Conservation (phyloP, 2,113 vertebrate genomes). For the Bos taurus region DNA sequence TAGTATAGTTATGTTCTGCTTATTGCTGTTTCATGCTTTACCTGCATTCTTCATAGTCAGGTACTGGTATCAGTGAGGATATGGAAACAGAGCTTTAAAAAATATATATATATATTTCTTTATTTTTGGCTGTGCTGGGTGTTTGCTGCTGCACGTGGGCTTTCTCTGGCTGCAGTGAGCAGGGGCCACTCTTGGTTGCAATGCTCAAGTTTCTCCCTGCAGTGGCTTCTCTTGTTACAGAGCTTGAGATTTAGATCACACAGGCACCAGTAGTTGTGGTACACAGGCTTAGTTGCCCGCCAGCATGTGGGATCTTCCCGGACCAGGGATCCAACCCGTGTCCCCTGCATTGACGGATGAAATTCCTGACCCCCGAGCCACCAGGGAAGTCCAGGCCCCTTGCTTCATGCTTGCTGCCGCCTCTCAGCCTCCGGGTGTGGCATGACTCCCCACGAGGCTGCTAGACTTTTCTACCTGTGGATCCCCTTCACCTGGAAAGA, state of each 20-base stretch:
- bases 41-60: background rate
- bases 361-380: background rate
- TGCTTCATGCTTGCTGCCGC: rapidly evolving
- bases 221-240: background rate
- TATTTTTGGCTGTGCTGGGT: background rate
- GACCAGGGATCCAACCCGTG: rapidly evolving
- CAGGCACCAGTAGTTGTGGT: background rate
- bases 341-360: background rate
- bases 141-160: background rate
- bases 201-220: background rate
- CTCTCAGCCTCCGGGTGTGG: background rate
- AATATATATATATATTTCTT: rapidly evolving
- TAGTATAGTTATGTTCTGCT: background rate
- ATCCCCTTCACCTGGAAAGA: background rate
- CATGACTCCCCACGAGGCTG: rapidly evolving
- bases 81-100: background rate
- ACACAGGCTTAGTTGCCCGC: background rate
- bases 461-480: background rate
- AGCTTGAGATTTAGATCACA: background rate
- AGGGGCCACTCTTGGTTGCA: background rate
- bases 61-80: rapidly evolving
- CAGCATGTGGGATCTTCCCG: background rate
- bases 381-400: background rate
- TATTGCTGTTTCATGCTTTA: too few species aligned
- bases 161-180: background rate